Conservation (phyloP, 2,113 vertebrate genomes). For the Tetrax tetrax region DNA sequence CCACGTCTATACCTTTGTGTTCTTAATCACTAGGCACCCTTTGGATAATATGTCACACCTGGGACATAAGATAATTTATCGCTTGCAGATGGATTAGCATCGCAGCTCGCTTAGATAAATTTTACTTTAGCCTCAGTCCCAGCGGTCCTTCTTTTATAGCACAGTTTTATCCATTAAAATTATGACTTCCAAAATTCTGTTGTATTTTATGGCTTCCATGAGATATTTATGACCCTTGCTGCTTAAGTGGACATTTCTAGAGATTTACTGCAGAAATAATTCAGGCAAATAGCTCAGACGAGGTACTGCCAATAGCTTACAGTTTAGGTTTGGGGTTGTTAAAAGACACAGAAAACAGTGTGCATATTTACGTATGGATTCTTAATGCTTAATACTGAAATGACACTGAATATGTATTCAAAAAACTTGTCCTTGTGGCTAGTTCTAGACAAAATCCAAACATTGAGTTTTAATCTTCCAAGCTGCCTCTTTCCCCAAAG, state of each 20-base stretch:
- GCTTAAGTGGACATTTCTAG: slow-evolving; percentile 76
- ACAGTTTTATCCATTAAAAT: slow-evolving; percentile 82
- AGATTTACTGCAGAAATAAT: slow-evolving; percentile 79
- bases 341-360: slow-evolving; percentile 3
- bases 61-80: slow-evolving; percentile 76
- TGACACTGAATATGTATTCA: background rate
- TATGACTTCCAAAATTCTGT: slow-evolving; percentile 84
- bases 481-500: background rate
- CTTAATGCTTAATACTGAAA: background rate
- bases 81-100: slow-evolving; percentile 77
- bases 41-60: slow-evolving; percentile 75
- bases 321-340: slow-evolving; percentile 13
- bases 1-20: slow-evolving; percentile 75
- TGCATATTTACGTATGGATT: background rate
- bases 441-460: background rate
- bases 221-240: slow-evolving; percentile 79
- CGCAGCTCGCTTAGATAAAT: slow-evolving; percentile 72
- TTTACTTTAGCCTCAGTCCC: slow-evolving; percentile 74
- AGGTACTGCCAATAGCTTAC: slow-evolving; percentile 53
- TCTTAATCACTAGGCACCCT: slow-evolving; percentile 75
- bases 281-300: slow-evolving; percentile 66
- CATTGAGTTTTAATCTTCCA: background rate
- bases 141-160: slow-evolving; percentile 77
- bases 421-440: background rate
- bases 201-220: slow-evolving; percentile 76